These are phyloP conservation scores for Mohoua ochrocephala DNA, from an alignment of 2,113 vertebrate genomes.

Conservation along the genomic window DNA sequence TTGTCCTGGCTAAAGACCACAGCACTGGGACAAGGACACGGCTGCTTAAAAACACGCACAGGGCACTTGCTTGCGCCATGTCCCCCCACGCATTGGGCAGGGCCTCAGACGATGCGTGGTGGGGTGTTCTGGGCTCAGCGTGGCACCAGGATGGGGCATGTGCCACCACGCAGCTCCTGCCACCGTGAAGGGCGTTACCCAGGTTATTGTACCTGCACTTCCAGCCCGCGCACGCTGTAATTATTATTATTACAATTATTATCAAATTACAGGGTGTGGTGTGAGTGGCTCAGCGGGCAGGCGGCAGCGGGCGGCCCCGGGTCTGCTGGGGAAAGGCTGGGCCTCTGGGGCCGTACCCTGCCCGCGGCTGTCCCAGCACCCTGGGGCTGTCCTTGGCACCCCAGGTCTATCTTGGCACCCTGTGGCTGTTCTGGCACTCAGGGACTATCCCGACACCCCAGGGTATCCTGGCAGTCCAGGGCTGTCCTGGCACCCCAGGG, in stretches of 20 bases:
- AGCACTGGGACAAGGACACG: rapidly evolving
- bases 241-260: background rate
- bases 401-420: rapidly evolving
- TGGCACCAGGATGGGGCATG: background rate
- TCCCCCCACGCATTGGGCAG: rapidly evolving
- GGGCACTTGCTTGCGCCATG: rapidly evolving
- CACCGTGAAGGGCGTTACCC: background rate
- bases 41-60: background rate
- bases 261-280: background rate
- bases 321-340: background rate
- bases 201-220: background rate
- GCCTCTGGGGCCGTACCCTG: background rate
- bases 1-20: background rate
- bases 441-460: background rate
- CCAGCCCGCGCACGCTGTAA: background rate
- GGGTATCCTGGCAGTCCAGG: background rate
- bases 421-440: background rate
- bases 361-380: background rate
- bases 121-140: background rate
- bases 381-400: background rate
- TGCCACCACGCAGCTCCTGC: background rate
- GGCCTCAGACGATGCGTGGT: rapidly evolving
- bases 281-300: background rate
- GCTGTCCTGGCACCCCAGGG: background rate
- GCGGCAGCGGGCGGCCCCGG: background rate